Evolutionary conservation across 92 coral and sea anemone species (phyloP).

Genomic region (Zoanthus solanderi): DNA sequence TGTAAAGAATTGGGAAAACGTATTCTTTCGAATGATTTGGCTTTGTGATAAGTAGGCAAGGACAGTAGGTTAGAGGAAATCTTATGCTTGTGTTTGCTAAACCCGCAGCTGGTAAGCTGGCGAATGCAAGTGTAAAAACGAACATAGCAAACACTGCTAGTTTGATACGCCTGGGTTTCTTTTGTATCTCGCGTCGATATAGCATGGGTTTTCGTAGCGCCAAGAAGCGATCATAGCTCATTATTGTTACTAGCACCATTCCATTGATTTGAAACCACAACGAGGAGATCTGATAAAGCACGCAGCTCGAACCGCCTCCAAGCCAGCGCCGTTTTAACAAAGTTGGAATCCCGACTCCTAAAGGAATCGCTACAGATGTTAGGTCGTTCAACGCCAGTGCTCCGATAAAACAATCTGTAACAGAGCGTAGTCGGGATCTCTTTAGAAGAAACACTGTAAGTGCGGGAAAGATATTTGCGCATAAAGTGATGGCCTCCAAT

Average conservation of each 20-base stretch:
- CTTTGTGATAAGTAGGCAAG: slow-evolving; percentile 67
- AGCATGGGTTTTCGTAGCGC: slow-evolving; percentile 65
- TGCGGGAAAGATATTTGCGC: slow-evolving; percentile 68
- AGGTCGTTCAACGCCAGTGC: slow-evolving; percentile 73
- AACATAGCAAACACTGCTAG: slow-evolving; percentile 47
- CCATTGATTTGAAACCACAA: slow-evolving; percentile 77
- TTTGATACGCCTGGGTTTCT: slow-evolving; percentile 53
- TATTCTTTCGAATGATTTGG: slow-evolving; percentile 48
- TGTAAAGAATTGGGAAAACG: slow-evolving; percentile 55
- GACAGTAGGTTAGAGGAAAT: slow-evolving; percentile 67
- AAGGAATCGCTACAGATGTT: slow-evolving; percentile 68
- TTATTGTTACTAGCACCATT: slow-evolving; percentile 70
- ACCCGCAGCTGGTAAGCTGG: slow-evolving; percentile 69
- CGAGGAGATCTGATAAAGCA: slow-evolving; percentile 68
- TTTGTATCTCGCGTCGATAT: slow-evolving; percentile 58
- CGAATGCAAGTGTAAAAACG: slow-evolving; percentile 41
- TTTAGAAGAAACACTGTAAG: slow-evolving; percentile 60
- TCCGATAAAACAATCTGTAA: slow-evolving; percentile 72
- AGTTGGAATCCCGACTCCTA: slow-evolving; percentile 71
- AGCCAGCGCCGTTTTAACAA: slow-evolving; percentile 62
- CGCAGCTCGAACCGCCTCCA: slow-evolving; percentile 64
- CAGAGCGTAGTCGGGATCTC: slow-evolving; percentile 59
- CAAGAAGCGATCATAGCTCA: slow-evolving; percentile 75
- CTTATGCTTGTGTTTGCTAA: slow-evolving; percentile 64
- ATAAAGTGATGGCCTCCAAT: slow-evolving; percentile 66